Conservation (phyloP, 2,113 vertebrate genomes). For the Meles meles region DNA sequence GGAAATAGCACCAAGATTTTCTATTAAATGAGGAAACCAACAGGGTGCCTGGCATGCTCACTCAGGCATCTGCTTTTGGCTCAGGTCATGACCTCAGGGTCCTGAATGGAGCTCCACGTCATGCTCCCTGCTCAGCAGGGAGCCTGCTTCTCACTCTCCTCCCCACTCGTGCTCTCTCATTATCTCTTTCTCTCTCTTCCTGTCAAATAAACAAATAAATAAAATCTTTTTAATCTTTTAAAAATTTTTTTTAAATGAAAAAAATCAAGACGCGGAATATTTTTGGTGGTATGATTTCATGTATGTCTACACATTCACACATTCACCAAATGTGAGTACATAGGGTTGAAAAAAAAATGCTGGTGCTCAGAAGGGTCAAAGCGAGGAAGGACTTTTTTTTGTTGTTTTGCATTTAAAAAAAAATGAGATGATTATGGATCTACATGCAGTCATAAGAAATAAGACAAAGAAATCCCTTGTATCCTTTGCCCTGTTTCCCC, state of each 20-base stretch:
- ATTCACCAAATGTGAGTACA: too few relatives aligned
- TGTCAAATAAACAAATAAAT: neutral
- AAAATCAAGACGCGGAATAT: neutral
- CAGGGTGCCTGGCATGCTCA: neutral
- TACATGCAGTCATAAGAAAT: neutral
- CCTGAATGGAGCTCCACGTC: neutral
- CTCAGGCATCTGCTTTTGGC: too few relatives aligned
- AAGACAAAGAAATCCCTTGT: fast-evolving
- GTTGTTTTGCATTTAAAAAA: neutral
- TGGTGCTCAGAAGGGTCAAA: neutral
- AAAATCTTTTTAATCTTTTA: too few relatives aligned
- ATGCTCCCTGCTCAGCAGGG: too few relatives aligned
- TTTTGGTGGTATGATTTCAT: neutral
- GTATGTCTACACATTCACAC: neutral
- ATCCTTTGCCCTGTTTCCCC: fast-evolving
- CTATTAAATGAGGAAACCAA: neutral
- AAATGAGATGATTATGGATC: neutral
- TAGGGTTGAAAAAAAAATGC: neutral
- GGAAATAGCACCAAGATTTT: neutral
- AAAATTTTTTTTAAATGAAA: neutral
- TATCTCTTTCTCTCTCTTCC: neutral
- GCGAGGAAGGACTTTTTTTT: neutral
- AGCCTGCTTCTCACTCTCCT: neutral
- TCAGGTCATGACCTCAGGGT: neutral
- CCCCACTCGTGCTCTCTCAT: neutral